Base-by-base conservation (phyloP, 2,113 vertebrate genomes). In the Brachypteracias leptosomus region DNA sequence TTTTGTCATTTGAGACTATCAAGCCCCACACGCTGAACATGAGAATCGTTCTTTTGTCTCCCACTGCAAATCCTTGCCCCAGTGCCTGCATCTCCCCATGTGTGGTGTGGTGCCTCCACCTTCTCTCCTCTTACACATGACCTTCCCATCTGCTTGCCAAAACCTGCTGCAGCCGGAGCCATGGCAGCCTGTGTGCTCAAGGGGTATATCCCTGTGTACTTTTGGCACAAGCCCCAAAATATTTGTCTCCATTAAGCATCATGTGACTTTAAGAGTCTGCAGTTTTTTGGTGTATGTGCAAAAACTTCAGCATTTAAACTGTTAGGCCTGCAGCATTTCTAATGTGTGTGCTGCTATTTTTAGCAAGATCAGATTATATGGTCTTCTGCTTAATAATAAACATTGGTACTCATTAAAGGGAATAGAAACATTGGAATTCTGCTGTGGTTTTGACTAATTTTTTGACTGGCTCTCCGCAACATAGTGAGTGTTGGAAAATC, bases 141-240 rank as follows among this genome's bases (percentile, higher is more conserved):
- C 13, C 36, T 66, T 44, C 35, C 25, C 20, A 19, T 71, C 16
- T 74, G 10, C 29, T 15, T 52, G 29, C 14, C 70, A 74, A 71
- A 88, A 80, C 3, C 14, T 36, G 35, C 21, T 42, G 57, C 0
- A 1, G 7, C 35, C 58, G 20, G 0, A 0, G 33, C 31, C 78
- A 28, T 0, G 0, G 79, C 18, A 88, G 61, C 21, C 25, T 2
- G 0, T 12, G 12, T 2, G 1, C 9, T 62, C 5, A 3, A 33
- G 3, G 3, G 7, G 6, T 59, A 18, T 33, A 42, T 35, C 35
- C 19, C 33, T 3, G 0, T 24, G 12, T 13, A 2, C n/a, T n/a
- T 61, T 78, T 85, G 44, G n/a, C 24, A 73, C 20, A 75, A 25
- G 61, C 22, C 19, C 10, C 10, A 25, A 76, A 52, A 33, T 55